Evolutionary conservation across 2,888 invertebrate species (phyloP), one percentile per base, ranked within the genome.

Genomic region (Ommatoiulus sabulosus): DNA sequence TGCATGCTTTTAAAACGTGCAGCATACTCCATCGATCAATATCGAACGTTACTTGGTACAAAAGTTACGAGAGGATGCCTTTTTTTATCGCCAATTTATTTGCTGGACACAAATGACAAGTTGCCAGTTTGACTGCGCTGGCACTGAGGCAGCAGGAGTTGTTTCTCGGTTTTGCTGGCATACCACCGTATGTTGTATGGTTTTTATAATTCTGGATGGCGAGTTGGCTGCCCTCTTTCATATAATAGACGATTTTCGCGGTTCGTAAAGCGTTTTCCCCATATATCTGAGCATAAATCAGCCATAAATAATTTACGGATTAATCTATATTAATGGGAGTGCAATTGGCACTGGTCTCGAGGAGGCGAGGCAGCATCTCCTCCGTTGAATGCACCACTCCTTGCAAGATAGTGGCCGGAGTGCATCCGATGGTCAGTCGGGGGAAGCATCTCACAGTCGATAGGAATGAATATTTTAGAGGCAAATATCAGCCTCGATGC

Each of bases 381-480:
- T 63, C n/a, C 63, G 63, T n/a, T 63, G 63, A 63, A 63, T 63
- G 63, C 63, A n/a, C 20, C n/a, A 3, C 63, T 63, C 20, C 63
- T n/a, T 3, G 17, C 3, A 5, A 63, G 17, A 4, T n/a, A 63
- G 63, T 63, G 63, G 63, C 17, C 63, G 17, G 43, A 84, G 43
- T 84, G 84, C 3, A 84, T 84, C 44, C 44, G 44, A 43, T 84
- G 44, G 84, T 84, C 44, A 44, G 43, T 44, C 43, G 17, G 43
- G 35, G 84, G 17, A 17, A 84, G 84, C 84, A 35, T 35, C 84
- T 84, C 84, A 35, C 84, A 84, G 43, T 84, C 44, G 44, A 84
- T 84, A 43, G 17, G 24, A 84, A 84, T 84, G 84, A 84, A 84
- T 44, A 84, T 84, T 84, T 84, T 44, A 84, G 44, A 43, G 43